Evolutionary conservation across 2,797 vertebrate genomes (phyloP).

Genomic region (Coluber constrictor): DNA sequence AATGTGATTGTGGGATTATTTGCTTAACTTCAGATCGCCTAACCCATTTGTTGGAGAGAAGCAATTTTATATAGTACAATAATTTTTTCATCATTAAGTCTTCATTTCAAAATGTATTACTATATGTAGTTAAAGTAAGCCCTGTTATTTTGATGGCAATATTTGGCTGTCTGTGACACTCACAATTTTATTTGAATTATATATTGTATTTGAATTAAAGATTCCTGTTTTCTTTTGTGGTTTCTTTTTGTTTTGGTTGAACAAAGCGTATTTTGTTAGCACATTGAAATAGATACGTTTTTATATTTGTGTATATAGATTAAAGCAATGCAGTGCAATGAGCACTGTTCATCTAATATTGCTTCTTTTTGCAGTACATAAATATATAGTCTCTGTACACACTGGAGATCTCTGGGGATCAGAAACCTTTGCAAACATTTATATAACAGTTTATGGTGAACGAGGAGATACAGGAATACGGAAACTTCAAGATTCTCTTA

Average conservation of each 20-base stretch:
- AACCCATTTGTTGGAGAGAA: not conserved
- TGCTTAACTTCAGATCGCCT: not conserved
- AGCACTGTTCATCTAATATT: not conserved
- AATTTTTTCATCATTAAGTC: not conserved
- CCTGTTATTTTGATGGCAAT: not conserved
- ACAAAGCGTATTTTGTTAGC: not conserved
- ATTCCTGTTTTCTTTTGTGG: not conserved
- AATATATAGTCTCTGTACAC: conserved; percentile 64
- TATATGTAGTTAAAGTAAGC: not conserved
- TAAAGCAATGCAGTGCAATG: not conserved
- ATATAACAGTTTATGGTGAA: conserved; percentile 60
- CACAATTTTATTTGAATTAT: not conserved
- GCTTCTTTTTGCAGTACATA: conserved; percentile 49
- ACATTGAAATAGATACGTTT: not conserved
- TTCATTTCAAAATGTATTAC: not conserved
- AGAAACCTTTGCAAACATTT: conserved; percentile 66
- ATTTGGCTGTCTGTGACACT: not conserved
- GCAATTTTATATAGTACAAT: not conserved
- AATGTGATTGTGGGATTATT: not conserved
- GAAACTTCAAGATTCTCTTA: conserved; percentile 55
- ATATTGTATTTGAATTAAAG: not conserved
- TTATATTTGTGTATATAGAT: not conserved
- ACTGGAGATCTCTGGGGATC: conserved; percentile 58
- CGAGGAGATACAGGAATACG: conserved; percentile 65
- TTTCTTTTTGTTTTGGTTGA: not conserved